These are phyloP conservation scores for Drosophila saltans DNA, from an alignment of 1,140 invertebrate species.

Conservation along the genomic window DNA sequence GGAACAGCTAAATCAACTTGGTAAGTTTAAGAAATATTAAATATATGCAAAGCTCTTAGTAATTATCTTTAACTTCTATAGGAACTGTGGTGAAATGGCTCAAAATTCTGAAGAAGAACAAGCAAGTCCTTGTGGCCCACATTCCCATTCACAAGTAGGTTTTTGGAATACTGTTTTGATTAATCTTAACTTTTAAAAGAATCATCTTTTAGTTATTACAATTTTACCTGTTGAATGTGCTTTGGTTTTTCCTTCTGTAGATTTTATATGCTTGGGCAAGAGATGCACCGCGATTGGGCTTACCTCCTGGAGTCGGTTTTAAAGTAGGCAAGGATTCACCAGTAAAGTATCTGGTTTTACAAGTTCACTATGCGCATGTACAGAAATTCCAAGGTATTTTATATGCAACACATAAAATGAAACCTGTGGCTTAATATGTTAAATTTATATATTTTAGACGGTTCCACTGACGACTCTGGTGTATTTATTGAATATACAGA, in stretches of 20 bases:
- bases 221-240: neutral
- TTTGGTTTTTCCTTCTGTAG: slow-evolving; percentile 82
- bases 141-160: slow-evolving; percentile 85
- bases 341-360: slow-evolving; percentile 92
- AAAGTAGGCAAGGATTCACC: slow-evolving; percentile 89
- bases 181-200: too few species aligned
- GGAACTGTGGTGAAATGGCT: slow-evolving; percentile 97
- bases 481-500: slow-evolving; percentile 91
- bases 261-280: slow-evolving; percentile 99
- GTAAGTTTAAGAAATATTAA: slow-evolving; percentile 19
- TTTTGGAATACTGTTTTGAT: neutral
- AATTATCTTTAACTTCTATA: neutral
- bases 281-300: slow-evolving; percentile 92
- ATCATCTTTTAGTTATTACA: too few species aligned
- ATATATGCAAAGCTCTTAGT: neutral
- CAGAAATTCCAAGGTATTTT: slow-evolving; percentile 87
- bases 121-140: slow-evolving; percentile 88
- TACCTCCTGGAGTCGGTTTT: slow-evolving; percentile 94
- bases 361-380: slow-evolving; percentile 95
- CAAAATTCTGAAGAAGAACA: slow-evolving; percentile 82
- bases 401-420: neutral
- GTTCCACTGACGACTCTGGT: slow-evolving; percentile 91
- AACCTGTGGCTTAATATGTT: neutral
- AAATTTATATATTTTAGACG: slow-evolving; percentile 85
- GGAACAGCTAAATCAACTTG: slow-evolving; percentile 91